These are phyloP conservation scores for Lepidochrysops patricia DNA, from an alignment of 2,888 invertebrate species.

Conservation along the genomic window DNA sequence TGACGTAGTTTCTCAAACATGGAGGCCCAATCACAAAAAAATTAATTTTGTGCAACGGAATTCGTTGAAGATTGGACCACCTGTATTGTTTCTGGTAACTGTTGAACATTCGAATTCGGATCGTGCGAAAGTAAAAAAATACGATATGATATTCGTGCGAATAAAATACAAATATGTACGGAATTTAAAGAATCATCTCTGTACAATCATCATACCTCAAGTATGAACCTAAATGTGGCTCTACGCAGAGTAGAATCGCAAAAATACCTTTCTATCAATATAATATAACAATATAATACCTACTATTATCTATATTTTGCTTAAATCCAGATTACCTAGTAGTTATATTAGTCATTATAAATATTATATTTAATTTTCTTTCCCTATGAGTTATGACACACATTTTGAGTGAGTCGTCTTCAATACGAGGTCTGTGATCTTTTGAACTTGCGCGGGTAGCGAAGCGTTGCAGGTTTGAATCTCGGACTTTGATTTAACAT, in stretches of 20 bases:
- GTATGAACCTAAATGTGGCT: no score
- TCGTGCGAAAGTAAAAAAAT: not conserved
- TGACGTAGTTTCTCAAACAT: not conserved
- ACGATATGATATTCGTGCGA: no score
- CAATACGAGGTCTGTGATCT: constrained; percentile 14
- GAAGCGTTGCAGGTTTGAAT: constrained; percentile 23
- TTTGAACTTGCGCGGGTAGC: constrained; percentile 20
- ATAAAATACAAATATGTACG: no score
- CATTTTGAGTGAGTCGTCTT: not conserved
- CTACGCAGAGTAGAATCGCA: no score
- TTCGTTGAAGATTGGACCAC: not conserved
- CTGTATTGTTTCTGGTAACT: not conserved
- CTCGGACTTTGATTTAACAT: constrained; percentile 18
- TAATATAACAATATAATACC: no score
- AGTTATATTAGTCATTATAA: no score
- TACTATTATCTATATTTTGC: no score
- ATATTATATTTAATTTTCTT: not conserved
- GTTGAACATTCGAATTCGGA: not conserved
- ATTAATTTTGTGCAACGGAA: not conserved
- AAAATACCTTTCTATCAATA: no score
- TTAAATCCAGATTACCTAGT: no score
- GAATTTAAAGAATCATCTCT: no score
- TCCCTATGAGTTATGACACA: not conserved
- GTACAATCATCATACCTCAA: no score
- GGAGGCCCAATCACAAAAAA: not conserved